Conservation (phyloP, 2,797 vertebrate species). For the Falco biarmicus region DNA sequence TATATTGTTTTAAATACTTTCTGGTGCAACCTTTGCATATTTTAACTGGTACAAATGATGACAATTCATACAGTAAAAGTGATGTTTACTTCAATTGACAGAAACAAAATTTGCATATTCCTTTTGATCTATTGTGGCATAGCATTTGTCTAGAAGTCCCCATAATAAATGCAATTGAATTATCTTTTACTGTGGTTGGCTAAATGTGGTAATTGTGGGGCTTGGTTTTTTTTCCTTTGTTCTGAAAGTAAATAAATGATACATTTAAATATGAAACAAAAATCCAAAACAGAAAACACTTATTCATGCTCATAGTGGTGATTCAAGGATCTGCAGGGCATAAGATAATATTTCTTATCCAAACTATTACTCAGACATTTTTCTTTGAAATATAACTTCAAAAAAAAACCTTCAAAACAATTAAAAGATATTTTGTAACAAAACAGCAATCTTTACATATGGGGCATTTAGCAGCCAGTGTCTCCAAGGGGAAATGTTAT, state of each 20-base stretch:
- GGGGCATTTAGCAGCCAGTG: constrained; percentile 32
- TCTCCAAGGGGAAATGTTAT: constrained; percentile 45
- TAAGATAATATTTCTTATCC: not conserved
- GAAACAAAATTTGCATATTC: not conserved
- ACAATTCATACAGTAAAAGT: not conserved
- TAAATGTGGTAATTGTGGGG: not conserved
- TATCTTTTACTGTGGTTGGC: not conserved
- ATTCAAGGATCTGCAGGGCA: not conserved
- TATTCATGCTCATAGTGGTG: not conserved
- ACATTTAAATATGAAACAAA: not conserved
- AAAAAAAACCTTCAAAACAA: not conserved
- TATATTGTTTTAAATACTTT: not conserved
- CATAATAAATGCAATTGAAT: not conserved
- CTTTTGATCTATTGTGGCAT: not conserved
- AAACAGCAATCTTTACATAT: constrained; percentile 46
- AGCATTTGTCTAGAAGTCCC: not conserved
- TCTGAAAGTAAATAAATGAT: not conserved
- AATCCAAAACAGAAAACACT: not conserved
- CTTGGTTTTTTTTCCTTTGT: not conserved
- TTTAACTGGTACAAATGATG: not conserved
- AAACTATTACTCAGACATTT: not conserved
- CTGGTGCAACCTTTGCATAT: not conserved
- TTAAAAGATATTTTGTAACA: not conserved
- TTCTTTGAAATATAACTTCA: not conserved
- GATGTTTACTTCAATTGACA: not conserved